Percentiles rank a stretch among this genome's conserved stretches.
Conservation (phyloP, 2,113 vertebrate species). For the Cnemophilus loriae region DNA sequence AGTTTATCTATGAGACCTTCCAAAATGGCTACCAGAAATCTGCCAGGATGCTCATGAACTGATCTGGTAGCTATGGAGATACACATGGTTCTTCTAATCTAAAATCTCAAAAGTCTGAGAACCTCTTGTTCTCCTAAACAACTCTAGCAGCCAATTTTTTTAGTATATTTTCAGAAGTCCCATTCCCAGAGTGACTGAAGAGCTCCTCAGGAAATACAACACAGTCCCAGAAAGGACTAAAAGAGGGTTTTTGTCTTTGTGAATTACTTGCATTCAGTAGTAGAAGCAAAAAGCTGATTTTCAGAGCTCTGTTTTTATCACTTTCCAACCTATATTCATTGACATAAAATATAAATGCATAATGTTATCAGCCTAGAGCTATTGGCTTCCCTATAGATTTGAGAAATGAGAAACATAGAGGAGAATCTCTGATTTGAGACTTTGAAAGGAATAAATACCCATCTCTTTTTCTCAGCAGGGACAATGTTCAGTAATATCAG, state of each 20-base stretch:
- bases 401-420: slow-evolving; percentile 9
- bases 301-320: background rate
- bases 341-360: slow-evolving; percentile 40
- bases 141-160: background rate
- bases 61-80: slow-evolving; percentile 58
- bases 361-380: slow-evolving; percentile 26
- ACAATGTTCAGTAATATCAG: background rate
- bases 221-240: background rate
- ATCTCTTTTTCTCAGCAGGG: background rate
- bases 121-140: slow-evolving; percentile 25
- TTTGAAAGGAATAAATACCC: slow-evolving; percentile 11
- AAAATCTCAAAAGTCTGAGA: slow-evolving; percentile 41
- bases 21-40: slow-evolving; percentile 12
- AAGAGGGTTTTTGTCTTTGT: background rate
- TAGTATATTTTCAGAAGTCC: background rate
- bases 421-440: background rate
- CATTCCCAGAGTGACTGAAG: background rate
- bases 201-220: background rate
- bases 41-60: background rate
- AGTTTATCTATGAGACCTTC: background rate
- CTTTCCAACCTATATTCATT: background rate
- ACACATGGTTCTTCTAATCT: slow-evolving; percentile 2
- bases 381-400: slow-evolving; percentile 19
- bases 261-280: background rate
- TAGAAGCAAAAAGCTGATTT: background rate